Base-by-base conservation (phyloP, 2,888 invertebrate species). In the Sinhomidia bicolor region DNA sequence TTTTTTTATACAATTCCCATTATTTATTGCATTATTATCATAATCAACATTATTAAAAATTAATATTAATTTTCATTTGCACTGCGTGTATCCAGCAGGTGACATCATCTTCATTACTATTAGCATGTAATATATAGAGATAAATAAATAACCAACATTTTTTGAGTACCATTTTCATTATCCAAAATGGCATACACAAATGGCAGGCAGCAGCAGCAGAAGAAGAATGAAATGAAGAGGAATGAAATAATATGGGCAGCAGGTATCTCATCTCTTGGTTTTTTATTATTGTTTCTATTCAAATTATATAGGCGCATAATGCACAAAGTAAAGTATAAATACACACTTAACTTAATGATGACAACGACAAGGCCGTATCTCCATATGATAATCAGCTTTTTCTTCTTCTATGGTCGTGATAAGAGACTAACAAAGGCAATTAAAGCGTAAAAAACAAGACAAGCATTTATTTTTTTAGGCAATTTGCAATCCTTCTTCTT, bases 351-450 rank as follows among this genome's bases (percentile, higher is more conserved):
- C 51, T 76, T 29, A 78, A 78, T 78, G 78, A 78, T 78, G 78
- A 78, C 78, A 78, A 78, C 82, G 29, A 17, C 68, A 82, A 82
- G 65, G 65, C 83, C 81, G 62, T 47, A 81, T 81, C 57, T 54
- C 62, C 65, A 44, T 44, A 65, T 81, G 84, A 84, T 84, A 78
- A 78, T 78, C 78, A 78, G 14, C 57, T 78, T 54, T 76, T 47
- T 32, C 23, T 26, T 36, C 14, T 20, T 36, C 41, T 62, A 51
- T 71, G 44, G 23, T 62, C 65, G 65, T 81, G 81, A 81, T 81
- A 81, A 81, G 65, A 78, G 78, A 14, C 78, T 74, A 32, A 82
- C 68, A 82, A 68, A 85, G 85, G 78, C 85, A 85, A 85, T 85
- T 85, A 85, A 85, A 68, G 82, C 54, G 83, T 36, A 71, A 51